phyloP scores from a whole-genome alignment of 2,888 invertebrate genomes.

The Pyrocoelia pectoralis region DNA sequence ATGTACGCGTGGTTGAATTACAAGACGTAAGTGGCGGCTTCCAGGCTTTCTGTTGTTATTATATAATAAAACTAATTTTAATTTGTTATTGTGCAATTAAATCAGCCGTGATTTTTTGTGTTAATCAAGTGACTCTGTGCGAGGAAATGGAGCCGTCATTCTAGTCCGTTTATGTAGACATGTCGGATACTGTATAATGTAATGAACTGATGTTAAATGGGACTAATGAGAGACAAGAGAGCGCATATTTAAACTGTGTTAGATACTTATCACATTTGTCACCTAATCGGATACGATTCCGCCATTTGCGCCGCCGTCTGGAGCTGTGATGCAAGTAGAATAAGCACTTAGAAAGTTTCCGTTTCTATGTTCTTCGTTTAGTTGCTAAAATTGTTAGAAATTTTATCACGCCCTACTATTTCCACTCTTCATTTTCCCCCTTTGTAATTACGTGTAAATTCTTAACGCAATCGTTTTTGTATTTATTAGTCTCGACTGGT shows the following conservation, averaged over 20 bases:
- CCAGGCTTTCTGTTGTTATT: conserved; percentile 25
- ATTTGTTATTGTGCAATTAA: conserved; percentile 27
- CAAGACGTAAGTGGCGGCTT: conserved; percentile 39
- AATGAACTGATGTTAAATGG: conserved; percentile 10
- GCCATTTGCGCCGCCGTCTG: conserved; percentile 49
- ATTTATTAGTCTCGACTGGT: conserved; percentile 60
- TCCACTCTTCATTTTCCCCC: conserved; percentile 14
- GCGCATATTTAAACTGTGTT: conserved; percentile 26
- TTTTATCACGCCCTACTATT: conserved; percentile 14
- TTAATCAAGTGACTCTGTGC: conserved; percentile 14
- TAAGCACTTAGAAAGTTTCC: conserved; percentile 47
- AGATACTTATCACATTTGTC: conserved; percentile 31
- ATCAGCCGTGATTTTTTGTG: conserved; percentile 19
- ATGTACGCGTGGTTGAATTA: conserved; percentile 10
- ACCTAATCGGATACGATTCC: conserved; percentile 37
- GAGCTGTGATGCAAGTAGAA: conserved; percentile 52
- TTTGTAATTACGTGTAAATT: conserved; percentile 53
- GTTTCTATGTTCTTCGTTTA: conserved; percentile 42
- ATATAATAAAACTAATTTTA: conserved; percentile 10
- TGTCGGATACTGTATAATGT: conserved; percentile 17
- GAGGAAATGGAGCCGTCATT: conserved; percentile 31
- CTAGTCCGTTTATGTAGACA: conserved; percentile 29
- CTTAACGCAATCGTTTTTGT: conserved; percentile 46
- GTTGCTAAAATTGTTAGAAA: conserved; percentile 52
- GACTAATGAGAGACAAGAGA: conserved; percentile 19